Conservation (phyloP, 1,140 invertebrate species). For the Hylaeus anthracinus region DNA sequence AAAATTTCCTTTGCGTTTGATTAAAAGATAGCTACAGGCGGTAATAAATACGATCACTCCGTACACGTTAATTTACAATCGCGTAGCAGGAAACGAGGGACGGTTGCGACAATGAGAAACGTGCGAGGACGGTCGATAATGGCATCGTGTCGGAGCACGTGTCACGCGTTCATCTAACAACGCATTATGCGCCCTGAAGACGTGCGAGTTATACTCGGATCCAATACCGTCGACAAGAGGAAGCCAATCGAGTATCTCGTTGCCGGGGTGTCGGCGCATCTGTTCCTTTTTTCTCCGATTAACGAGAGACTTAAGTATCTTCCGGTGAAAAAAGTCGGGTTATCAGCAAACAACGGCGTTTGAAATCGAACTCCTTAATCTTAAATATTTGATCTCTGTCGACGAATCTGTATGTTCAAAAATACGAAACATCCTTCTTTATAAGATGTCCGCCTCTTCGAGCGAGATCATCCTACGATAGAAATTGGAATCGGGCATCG, state of each 20-base stretch:
- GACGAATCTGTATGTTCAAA: no score
- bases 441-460: background rate
- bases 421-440: background rate
- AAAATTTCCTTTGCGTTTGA: no score
- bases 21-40: no score
- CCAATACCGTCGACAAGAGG: slow-evolving; percentile 17
- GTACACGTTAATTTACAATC: background rate
- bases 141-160: slow-evolving; percentile 60
- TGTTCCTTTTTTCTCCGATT: no score
- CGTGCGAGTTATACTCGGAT: slow-evolving; percentile 36
- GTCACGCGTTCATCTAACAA: slow-evolving; percentile 62
- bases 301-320: no score
- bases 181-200: slow-evolving; percentile 55
- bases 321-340: no score
- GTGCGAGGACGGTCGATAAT: slow-evolving; percentile 54
- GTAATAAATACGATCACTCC: no score
- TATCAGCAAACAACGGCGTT: background rate
- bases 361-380: background rate
- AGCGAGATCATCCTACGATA: slow-evolving; percentile 25
- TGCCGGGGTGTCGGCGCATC: background rate
- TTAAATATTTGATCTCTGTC: background rate
- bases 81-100: background rate
- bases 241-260: slow-evolving; percentile 38
- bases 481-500: slow-evolving; percentile 49
- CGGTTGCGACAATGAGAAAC: background rate